Conservation (phyloP, 1,140 invertebrate genomes). For the Laupala kohalensis region DNA sequence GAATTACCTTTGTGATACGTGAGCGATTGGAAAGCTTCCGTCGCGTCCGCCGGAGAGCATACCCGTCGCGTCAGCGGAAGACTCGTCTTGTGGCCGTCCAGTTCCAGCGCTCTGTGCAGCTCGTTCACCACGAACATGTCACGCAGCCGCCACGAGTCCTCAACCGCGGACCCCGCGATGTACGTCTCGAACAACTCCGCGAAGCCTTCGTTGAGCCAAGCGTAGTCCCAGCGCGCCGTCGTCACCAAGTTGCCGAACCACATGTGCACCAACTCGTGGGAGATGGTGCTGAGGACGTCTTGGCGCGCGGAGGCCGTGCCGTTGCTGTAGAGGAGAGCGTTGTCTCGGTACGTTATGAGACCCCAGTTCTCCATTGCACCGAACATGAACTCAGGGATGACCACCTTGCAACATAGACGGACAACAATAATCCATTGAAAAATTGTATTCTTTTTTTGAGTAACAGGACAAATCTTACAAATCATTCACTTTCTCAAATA, state of each 20-base stretch:
- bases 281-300: slow-evolving; percentile 32
- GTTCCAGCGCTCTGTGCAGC: slow-evolving; percentile 27
- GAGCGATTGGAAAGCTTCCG: slow-evolving; percentile 49
- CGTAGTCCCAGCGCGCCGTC: slow-evolving; percentile 28
- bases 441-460: too few species aligned
- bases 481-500: too few species aligned
- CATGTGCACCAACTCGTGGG: slow-evolving; percentile 36
- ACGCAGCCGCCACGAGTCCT: slow-evolving; percentile 42
- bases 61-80: slow-evolving; percentile 26
- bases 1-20: slow-evolving; percentile 54
- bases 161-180: slow-evolving; percentile 22
- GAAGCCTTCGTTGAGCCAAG: slow-evolving; percentile 44
- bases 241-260: slow-evolving; percentile 36
- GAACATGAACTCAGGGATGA: not conserved
- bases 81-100: slow-evolving; percentile 19
- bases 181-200: slow-evolving; percentile 32
- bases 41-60: slow-evolving; percentile 37
- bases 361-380: not conserved
- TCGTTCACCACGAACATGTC: slow-evolving; percentile 54
- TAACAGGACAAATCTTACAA: too few species aligned
- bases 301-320: slow-evolving; percentile 42
- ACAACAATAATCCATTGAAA: too few species aligned
- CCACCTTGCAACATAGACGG: too few species aligned
- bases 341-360: slow-evolving; percentile 34
- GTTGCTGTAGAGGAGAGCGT: slow-evolving; percentile 55